Evolutionary conservation across 1,140 invertebrate species (phyloP), one percentile per base, ranked within the genome.

Genomic region (Acarapis woodi): DNA sequence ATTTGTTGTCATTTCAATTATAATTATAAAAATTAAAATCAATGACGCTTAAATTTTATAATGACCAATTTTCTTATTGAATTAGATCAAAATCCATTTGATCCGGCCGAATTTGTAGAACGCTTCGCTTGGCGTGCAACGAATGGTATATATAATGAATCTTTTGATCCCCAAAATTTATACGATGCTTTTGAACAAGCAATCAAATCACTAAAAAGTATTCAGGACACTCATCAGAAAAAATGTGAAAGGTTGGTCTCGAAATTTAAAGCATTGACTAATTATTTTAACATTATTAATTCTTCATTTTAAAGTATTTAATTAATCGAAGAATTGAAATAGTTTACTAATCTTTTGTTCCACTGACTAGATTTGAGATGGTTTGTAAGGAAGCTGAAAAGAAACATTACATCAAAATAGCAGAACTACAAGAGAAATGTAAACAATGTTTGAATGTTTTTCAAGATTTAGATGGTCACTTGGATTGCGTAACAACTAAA

Each of bases 81-180:
- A 28, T 28, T 28, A 28, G 25, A 28, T 20, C 18, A 37, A 26
- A 26, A 93, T 52, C 80, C 83, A 1, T 96, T 93, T 58, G 79
- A 93, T 63, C 70, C 80, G 18, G 76, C 83, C 55, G 85, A 93
- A 50, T 96, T 96, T 66, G 83, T 97, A 1, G 88, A 96, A 57
- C 62, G 83, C 39, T 59, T 97, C 44, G 87, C 87, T 39, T 87
- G 85, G 72, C 65, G 82, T 49, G 79, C 80, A 25, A 75, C 80
- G 46, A 76, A 78, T 49, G 67, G 65, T 23, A 65, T 62, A 15
- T 42, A 42, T 14, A 59, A 68, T 40, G 48, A 64, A 66, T 45
- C 67, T 22, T 63, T 64, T 48, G 56, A 63, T 46, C 55, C 60
- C 0, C 51, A 58, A 42, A 33, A 51, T 1, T 47, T 94, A 35